Evolutionary conservation across 2,888 invertebrate genomes (phyloP).

Genomic region (Margaritifera margaritifera): DNA sequence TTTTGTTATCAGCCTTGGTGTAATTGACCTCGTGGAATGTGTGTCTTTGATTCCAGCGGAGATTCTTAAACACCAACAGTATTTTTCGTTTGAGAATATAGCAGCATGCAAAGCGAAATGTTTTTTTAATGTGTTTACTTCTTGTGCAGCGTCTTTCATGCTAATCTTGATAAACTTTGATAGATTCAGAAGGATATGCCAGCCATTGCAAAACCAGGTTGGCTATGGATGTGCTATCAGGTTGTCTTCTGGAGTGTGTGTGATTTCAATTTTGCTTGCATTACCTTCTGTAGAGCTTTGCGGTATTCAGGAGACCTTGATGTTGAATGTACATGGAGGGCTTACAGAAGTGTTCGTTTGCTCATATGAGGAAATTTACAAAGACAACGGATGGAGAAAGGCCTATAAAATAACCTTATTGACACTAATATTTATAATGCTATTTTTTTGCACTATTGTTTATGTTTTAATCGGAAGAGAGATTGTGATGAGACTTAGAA

Average conservation of each 20-base stretch:
- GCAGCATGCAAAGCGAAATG: conserved; percentile 32
- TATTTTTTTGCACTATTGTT: conserved; percentile 22
- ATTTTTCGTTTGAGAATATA: conserved; percentile 17
- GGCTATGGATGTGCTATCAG: conserved; percentile 17
- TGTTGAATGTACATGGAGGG: conserved; percentile 13
- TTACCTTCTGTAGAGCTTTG: conserved; percentile 24
- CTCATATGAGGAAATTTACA: conserved; percentile 19
- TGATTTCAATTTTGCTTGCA: conserved; percentile 16
- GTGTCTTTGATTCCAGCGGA: conserved; percentile 28
- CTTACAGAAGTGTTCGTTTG: conserved; percentile 22
- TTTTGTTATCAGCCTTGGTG: conserved; percentile 24
- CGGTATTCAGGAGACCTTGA: conserved; percentile 11
- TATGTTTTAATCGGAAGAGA: conserved; percentile 25
- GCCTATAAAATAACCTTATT: conserved; percentile 26
- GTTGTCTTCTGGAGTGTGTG: conserved; percentile 7
- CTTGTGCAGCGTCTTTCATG: conserved; percentile 16
- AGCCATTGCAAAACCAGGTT: conserved; percentile 28
- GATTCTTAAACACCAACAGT: conserved; percentile 22
- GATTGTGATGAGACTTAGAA: conserved; percentile 4
- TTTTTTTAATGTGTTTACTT: conserved; percentile 28
- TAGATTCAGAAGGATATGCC: conserved; percentile 29
- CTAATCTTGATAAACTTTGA: conserved; percentile 29
- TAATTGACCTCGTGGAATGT: conserved; percentile 26
- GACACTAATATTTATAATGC: conserved; percentile 7
- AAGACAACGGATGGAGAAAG: conserved; percentile 11